Evolutionary conservation across 2,113 vertebrate species (phyloP), one percentile per base, ranked within the genome.

Genomic region (Festucalex cinctus): DNA sequence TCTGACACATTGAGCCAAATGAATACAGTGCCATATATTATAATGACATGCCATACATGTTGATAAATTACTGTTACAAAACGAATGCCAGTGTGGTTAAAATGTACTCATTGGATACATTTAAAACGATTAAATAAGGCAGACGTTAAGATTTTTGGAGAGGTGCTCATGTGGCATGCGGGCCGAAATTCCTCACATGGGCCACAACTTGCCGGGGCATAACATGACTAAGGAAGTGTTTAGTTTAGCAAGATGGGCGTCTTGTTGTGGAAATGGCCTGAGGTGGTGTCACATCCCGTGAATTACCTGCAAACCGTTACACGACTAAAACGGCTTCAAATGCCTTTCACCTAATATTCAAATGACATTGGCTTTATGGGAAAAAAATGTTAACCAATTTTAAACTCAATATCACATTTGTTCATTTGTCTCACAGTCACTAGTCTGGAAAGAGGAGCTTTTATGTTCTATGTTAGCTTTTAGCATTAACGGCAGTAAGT

Each of bases 191-290:
- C 88, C 89, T 87, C 59, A 77, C 85, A 90, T 87, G 71, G 79
- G 89, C 84, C 87, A 85, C 83, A 80, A 91, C 91, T 89, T 79
- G 89, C 86, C 70, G 74, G 71, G 73, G 46, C 83, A 75, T 32
- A 64, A 46, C 63, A 78, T 69, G 64, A 80, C 78, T 71, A 62
- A 46, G 70, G 65, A 81, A 87, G 83, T 81, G 82, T 81, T 87
- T 66, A 63, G 35, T 74, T 75, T 80, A 79, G 85, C 70, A 87
- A 82, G 78, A 90, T 82, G 83, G 83, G 83, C 74, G 86, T 84
- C 72, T 80, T 53, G 59, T 62, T 75, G 60, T 43, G 37, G 74
- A 79, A 83, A 85, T 78, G 77, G 78, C 78, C 72, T 41, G 51
- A 65, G 26, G 26, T 82, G 66, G 64, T 76, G 83, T 75, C 66